Evolutionary conservation across 2,888 invertebrate species (phyloP).

Genomic region (Drosophila neonasuta): DNA sequence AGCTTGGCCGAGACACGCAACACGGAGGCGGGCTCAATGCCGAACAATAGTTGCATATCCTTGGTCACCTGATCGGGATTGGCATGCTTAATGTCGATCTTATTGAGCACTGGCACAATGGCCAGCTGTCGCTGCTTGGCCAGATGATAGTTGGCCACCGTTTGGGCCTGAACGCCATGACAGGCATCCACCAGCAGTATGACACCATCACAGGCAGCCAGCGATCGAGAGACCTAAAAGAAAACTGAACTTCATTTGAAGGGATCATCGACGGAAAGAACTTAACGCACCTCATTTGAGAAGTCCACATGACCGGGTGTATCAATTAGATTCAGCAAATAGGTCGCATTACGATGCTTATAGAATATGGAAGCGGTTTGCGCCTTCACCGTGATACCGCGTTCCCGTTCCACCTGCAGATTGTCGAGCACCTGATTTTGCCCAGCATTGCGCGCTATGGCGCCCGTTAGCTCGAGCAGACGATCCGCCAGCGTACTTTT

Average conservation of each 20-base stretch:
- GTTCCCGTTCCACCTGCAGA: constrained; percentile 93
- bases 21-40: constrained; percentile 88
- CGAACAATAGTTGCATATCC: constrained; percentile 92
- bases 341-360: constrained; percentile 85
- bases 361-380: constrained; percentile 96
- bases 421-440: constrained; percentile 89
- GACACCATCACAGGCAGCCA: constrained; percentile 97
- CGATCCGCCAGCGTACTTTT: constrained; percentile 98
- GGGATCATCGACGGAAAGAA: neutral
- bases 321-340: constrained; percentile 96
- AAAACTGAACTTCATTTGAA: neutral
- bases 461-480: constrained; percentile 95
- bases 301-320: constrained; percentile 99
- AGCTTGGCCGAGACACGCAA: constrained; percentile 95
- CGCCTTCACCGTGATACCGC: constrained; percentile 99
- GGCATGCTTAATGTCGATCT: constrained; percentile 96
- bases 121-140: constrained; percentile 91
- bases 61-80: constrained; percentile 90
- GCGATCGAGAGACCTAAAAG: constrained; percentile 89
- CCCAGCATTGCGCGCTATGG: constrained; percentile 86
- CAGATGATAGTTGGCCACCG: constrained; percentile 97
- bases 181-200: constrained; percentile 97
- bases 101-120: constrained; percentile 97
- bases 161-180: constrained; percentile 98
- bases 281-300: constrained; percentile 90